Conservation (phyloP, 2,797 vertebrate genomes). For the Microctenopoma lineatum region DNA sequence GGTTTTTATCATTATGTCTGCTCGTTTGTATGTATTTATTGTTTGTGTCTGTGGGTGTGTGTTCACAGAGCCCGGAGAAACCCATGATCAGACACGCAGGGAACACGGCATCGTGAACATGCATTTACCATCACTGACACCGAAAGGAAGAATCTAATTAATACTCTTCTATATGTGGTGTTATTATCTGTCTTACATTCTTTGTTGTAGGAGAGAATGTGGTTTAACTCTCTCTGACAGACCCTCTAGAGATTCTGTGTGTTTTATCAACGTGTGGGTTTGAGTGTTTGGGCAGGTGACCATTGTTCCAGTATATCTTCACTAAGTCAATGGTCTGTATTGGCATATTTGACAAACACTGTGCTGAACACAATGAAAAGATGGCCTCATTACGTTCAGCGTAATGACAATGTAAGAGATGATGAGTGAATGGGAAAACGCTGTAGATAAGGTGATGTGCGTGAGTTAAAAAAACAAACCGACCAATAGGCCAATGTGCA, state of each 20-base stretch:
- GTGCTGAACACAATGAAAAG: conserved; percentile 52
- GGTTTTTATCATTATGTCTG: conserved; percentile 41
- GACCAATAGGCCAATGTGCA: background rate
- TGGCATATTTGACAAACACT: conserved; percentile 66
- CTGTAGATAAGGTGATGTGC: conserved; percentile 21
- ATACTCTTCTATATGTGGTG: too few relatives aligned
- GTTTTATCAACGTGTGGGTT: conserved; percentile 41
- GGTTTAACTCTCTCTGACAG: background rate
- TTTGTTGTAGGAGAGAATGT: background rate
- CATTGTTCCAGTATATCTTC: conserved; percentile 32
- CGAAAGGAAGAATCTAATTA: background rate
- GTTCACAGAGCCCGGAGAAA: background rate
- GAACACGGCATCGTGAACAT: conserved; percentile 3
- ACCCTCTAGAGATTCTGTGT: conserved; percentile 4
- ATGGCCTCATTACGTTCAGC: conserved; percentile 41
- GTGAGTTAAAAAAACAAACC: conserved; percentile 14
- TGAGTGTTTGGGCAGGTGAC: conserved; percentile 13
- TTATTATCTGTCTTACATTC: too few relatives aligned
- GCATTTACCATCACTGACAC: background rate
- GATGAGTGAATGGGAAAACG: conserved; percentile 26
- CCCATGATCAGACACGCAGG: background rate
- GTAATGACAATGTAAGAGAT: conserved; percentile 28
- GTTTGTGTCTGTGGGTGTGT: background rate
- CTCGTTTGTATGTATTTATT: conserved; percentile 31
- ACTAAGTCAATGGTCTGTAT: conserved; percentile 48